These are phyloP conservation scores for Nomada lathburiana DNA, from an alignment of 2,888 invertebrate genomes.

Conservation along the genomic window DNA sequence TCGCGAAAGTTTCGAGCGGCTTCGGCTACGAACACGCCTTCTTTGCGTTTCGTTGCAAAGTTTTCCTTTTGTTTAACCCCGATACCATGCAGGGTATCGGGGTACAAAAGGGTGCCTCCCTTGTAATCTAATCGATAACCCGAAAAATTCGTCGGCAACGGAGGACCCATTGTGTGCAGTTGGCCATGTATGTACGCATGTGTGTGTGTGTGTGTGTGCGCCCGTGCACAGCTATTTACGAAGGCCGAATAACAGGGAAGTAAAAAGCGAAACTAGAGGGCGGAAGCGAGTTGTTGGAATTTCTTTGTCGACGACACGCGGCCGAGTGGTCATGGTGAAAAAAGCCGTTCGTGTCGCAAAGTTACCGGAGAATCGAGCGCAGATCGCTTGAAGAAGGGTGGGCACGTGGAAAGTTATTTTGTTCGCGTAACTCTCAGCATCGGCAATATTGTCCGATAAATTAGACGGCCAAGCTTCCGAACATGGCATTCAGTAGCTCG, in stretches of 20 bases:
- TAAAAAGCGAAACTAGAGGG: neutral
- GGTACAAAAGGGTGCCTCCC: neutral
- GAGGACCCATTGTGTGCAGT: neutral
- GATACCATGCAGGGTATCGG: neutral
- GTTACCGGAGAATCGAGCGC: slow-evolving; percentile 5
- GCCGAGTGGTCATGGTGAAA: no score
- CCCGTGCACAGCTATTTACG: slow-evolving; percentile 2
- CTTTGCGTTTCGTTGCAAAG: neutral
- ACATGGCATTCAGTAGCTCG: no score
- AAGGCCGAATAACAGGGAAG: neutral
- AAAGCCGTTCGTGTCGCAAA: slow-evolving; percentile 6
- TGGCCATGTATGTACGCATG: no score
- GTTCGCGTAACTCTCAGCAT: slow-evolving; percentile 19
- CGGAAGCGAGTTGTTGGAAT: slow-evolving; percentile 3
- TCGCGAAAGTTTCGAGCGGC: neutral
- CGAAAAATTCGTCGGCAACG: slow-evolving; percentile 2
- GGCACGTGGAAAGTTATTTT: slow-evolving; percentile 38
- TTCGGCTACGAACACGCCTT: neutral
- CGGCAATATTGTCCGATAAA: slow-evolving; percentile 11
- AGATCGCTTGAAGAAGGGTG: neutral
- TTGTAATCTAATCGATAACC: slow-evolving; percentile 26
- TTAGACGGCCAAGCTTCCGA: slow-evolving; percentile 7
- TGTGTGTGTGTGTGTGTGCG: no score
- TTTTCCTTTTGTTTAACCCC: slow-evolving; percentile 11
- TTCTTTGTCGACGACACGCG: neutral